Evolutionary conservation across 2,113 vertebrate genomes (phyloP).

Genomic region (Oryzias curvinotus): DNA sequence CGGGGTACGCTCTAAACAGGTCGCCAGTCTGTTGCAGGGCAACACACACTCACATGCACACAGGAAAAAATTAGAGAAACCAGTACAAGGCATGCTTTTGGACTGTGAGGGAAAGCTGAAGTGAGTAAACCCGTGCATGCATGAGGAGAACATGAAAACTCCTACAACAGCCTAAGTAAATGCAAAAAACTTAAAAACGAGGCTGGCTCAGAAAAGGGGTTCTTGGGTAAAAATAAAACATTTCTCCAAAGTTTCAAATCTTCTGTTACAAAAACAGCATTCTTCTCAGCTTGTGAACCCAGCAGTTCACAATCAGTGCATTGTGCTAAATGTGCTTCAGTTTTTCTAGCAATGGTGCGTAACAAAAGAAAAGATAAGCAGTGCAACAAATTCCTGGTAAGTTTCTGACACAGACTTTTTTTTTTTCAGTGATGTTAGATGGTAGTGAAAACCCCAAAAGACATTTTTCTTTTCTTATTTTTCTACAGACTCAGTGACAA

Average conservation of each 20-base stretch:
- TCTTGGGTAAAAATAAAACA: too few species aligned
- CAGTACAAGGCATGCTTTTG: neutral
- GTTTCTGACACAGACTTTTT: constrained; percentile 1
- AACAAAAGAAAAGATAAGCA: constrained; percentile 27
- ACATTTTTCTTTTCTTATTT: neutral
- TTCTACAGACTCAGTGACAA: neutral
- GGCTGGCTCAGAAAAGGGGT: neutral
- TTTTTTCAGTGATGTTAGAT: neutral
- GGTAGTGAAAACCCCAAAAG: too few species aligned
- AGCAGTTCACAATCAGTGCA: constrained; percentile 14
- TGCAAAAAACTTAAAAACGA: neutral
- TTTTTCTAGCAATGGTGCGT: constrained; percentile 4
- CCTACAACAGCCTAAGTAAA: too few species aligned
- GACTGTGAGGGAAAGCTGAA: neutral
- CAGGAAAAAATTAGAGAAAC: too few species aligned
- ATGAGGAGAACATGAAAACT: too few species aligned
- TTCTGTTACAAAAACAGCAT: constrained; percentile 1
- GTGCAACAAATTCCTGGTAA: constrained; percentile 17
- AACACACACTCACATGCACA: too few species aligned
- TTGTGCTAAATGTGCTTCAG: constrained; percentile 13
- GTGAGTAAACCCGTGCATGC: too few species aligned
- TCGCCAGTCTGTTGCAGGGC: too few species aligned
- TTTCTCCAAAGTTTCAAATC: neutral
- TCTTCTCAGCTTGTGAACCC: neutral
- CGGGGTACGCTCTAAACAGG: too few species aligned